Evolutionary conservation across 2,797 vertebrate species (phyloP).

Genomic region (Siniperca scherzeri): DNA sequence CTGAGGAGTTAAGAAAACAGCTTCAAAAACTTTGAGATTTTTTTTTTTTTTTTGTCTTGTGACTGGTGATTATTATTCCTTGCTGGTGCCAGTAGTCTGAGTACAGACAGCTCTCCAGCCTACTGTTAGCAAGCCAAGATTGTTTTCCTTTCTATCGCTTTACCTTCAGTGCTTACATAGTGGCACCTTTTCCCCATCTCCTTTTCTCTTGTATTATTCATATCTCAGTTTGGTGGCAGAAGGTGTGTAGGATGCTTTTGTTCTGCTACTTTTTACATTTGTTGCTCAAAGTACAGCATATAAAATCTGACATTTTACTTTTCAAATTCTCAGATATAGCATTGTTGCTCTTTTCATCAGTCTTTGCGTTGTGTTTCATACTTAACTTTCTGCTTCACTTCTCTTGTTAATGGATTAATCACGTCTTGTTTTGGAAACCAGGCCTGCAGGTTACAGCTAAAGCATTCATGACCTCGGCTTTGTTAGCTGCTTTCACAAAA

Average conservation of each 20-base stretch:
- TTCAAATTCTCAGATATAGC: not conserved
- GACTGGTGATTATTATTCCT: constrained; percentile 54
- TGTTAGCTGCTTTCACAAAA: constrained; percentile 1
- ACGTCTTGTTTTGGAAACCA: constrained; percentile 10
- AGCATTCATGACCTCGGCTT: constrained; percentile 26
- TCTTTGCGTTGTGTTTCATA: not conserved
- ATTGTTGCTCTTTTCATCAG: not conserved
- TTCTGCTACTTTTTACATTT: constrained; percentile 26
- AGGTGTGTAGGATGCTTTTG: constrained; percentile 61
- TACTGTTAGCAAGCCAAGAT: constrained; percentile 26
- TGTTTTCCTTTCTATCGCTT: constrained; percentile 26
- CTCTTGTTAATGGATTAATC: constrained; percentile 39
- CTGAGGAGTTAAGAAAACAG: not conserved
- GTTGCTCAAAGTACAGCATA: constrained; percentile 4
- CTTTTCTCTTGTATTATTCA: constrained; percentile 42
- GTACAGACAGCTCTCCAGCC: constrained; percentile 41
- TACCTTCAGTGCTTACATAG: constrained; percentile 47
- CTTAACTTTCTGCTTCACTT: constrained; percentile 22
- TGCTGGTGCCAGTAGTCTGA: constrained; percentile 24
- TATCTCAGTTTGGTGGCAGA: constrained; percentile 45
- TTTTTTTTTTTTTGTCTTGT: not conserved
- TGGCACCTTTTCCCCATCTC: constrained; percentile 11
- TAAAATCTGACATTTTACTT: constrained; percentile 15
- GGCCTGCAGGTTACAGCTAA: constrained; percentile 21
- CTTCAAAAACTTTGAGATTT: not conserved